Percentiles rank a stretch among this genome's conserved stretches.
Conservation (phyloP, 1,140 invertebrate species). For the Linepithema humile region DNA sequence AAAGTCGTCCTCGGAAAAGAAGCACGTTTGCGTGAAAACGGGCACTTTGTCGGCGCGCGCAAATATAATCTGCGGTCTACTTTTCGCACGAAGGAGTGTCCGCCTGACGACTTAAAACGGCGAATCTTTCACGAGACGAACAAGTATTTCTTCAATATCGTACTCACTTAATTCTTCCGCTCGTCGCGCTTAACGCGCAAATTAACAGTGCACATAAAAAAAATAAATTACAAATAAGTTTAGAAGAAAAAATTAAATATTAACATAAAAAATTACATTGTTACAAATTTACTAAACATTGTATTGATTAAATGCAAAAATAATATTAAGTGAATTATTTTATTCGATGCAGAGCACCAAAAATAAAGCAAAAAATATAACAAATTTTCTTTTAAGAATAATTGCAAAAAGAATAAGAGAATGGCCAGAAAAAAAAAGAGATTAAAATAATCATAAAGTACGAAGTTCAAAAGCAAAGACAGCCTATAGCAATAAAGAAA, state of each 20-base stretch:
- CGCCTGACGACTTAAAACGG: background rate
- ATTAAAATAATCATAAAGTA: conserved; percentile 38
- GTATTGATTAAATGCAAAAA: background rate
- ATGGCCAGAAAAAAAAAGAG: background rate
- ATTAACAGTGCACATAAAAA: background rate
- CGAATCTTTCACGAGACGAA: background rate
- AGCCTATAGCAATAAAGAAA: background rate
- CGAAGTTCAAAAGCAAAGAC: conserved; percentile 4
- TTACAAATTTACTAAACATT: background rate
- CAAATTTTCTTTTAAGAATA: background rate
- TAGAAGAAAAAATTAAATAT: background rate
- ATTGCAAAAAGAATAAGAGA: background rate
- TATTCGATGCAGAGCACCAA: background rate
- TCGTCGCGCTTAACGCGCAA: conserved; percentile 1
- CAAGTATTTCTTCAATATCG: conserved; percentile 5
- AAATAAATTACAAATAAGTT: background rate
- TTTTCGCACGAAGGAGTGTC: conserved; percentile 8
- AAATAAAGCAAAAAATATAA: background rate
- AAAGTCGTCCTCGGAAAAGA: conserved; percentile 7
- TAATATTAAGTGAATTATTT: background rate
- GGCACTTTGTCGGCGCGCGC: background rate
- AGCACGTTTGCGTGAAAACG: conserved; percentile 46
- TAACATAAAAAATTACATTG: background rate
- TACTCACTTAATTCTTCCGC: conserved; percentile 9
- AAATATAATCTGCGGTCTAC: conserved; percentile 54